These are phyloP conservation scores for Plectropomus leopardus DNA, from an alignment of 2,113 vertebrate species.

Conservation along the genomic window DNA sequence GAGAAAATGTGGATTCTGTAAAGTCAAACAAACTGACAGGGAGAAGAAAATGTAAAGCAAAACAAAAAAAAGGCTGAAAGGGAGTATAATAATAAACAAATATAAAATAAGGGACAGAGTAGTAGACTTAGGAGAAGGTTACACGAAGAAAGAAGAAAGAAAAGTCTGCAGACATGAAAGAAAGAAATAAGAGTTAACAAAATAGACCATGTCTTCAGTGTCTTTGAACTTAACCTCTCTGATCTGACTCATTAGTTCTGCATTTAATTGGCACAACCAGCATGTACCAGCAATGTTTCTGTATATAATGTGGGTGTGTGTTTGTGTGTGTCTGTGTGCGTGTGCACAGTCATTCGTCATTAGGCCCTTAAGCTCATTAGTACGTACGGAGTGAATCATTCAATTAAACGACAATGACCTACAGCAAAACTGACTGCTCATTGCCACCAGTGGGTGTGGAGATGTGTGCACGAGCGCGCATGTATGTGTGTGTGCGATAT, in stretches of 20 bases:
- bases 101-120: neutral
- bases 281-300: slow-evolving; percentile 7
- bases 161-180: neutral
- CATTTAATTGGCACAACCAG: slow-evolving; percentile 53
- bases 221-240: slow-evolving; percentile 68
- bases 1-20: neutral
- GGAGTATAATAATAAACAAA: neutral
- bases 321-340: neutral
- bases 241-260: slow-evolving; percentile 64
- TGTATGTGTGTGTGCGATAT: neutral
- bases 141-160: neutral
- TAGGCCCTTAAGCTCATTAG: slow-evolving; percentile 63
- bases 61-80: neutral
- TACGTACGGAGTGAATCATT: slow-evolving; percentile 60
- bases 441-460: slow-evolving; percentile 12
- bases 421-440: slow-evolving; percentile 48
- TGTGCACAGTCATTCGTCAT: slow-evolving; percentile 51
- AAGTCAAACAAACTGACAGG: too few relatives aligned
- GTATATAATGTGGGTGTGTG: slow-evolving; percentile 6
- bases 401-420: slow-evolving; percentile 66
- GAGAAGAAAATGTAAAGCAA: too few relatives aligned
- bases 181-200: slow-evolving; percentile 24
- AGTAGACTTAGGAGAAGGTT: neutral
- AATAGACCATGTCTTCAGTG: slow-evolving; percentile 32
- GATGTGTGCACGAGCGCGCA: neutral